A percentile compares a stretch with the other conserved stretches of the same genome.
Evolutionary conservation across 2,888 invertebrate species (phyloP).

Genomic region (Drosophila pullipes): DNA sequence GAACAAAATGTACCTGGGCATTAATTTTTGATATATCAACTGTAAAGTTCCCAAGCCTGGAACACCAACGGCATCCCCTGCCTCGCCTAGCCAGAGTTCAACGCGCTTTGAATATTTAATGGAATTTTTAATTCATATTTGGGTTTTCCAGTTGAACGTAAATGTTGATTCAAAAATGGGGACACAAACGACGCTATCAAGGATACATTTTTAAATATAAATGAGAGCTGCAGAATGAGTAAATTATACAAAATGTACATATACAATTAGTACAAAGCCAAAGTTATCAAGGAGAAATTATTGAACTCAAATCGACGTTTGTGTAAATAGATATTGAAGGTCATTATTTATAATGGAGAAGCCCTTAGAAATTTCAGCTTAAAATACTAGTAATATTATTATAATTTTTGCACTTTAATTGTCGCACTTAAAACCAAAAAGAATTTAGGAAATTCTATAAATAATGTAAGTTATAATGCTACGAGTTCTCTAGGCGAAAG

Average conservation of each 20-base stretch:
- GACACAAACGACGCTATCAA: constrained; percentile 13
- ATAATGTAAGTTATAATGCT: neutral
- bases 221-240: neutral
- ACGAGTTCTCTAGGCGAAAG: neutral
- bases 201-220: constrained; percentile 6
- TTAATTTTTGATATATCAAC: constrained; percentile 69
- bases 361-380: rapidly evolving
- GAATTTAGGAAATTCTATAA: neutral
- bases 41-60: constrained; percentile 66
- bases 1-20: constrained; percentile 23
- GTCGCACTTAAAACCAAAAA: neutral
- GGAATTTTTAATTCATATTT: constrained; percentile 51
- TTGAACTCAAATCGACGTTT: neutral
- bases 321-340: neutral
- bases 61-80: constrained; percentile 2
- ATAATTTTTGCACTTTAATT: neutral
- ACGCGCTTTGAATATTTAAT: constrained; percentile 47
- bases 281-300: neutral
- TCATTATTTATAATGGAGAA: neutral
- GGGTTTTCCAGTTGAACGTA: constrained; percentile 29
- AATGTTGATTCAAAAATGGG: constrained; percentile 48
- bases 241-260: constrained; percentile 5
- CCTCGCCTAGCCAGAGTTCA: neutral
- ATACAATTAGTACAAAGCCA: neutral
- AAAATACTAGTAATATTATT: neutral